Conservation (phyloP, 1,140 invertebrate species). For the Apocrypta bakeri region DNA sequence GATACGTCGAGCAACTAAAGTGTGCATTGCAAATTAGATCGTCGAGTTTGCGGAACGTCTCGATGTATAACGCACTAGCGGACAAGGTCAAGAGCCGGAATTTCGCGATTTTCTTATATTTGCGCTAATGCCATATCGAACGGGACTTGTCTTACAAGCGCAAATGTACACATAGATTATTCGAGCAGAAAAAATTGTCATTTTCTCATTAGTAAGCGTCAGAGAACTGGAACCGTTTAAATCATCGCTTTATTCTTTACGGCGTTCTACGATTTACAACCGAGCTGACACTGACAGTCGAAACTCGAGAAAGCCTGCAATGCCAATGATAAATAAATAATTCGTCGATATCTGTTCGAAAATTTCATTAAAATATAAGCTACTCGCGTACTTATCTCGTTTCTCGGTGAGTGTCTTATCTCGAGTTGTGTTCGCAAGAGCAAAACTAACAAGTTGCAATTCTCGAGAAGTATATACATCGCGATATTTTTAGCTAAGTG, state of each 20-base stretch:
- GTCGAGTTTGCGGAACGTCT: neutral
- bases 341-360: no score
- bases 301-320: no score
- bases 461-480: conserved; percentile 40
- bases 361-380: neutral
- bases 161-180: no score
- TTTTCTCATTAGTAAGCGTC: no score
- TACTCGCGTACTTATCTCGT: neutral
- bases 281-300: no score
- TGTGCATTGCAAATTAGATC: neutral
- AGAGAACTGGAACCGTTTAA: no score
- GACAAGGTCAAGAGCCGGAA: neutral
- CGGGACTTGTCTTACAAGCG: no score
- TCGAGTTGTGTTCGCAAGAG: neutral
- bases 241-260: no score
- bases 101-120: neutral
- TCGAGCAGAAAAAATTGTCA: no score
- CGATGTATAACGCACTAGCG: neutral
- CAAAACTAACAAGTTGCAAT: neutral
- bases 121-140: neutral
- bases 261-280: no score
- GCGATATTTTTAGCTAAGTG: conserved; percentile 72
- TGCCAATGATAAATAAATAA: no score
- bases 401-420: neutral
- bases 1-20: neutral